Percentiles rank a stretch among this genome's conserved stretches.
Evolutionary conservation across 35 echinoderm and acorn worm species (phyloP).

Genomic region (Lytechinus variegatus): DNA sequence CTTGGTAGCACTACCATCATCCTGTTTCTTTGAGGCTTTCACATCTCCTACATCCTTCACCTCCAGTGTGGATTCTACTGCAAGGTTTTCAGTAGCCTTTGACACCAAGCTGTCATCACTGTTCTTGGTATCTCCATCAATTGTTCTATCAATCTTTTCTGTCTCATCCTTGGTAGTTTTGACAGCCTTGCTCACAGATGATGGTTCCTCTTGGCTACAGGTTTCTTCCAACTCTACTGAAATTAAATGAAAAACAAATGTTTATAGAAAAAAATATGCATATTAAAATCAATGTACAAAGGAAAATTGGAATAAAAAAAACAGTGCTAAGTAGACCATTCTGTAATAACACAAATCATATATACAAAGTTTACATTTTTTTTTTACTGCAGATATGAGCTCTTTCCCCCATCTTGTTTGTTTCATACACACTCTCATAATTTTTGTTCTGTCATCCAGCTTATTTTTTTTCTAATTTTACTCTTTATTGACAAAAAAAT

Average conservation of each 20-base stretch:
- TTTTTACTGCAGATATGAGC: too few species aligned
- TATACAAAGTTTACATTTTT: too few species aligned
- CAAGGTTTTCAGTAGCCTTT: neutral
- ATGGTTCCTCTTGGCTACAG: neutral
- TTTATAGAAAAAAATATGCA: neutral
- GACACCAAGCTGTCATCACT: neutral
- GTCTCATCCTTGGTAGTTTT: neutral
- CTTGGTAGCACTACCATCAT: neutral
- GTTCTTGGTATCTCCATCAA: neutral
- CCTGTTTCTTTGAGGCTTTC: neutral
- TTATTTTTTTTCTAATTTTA: neutral
- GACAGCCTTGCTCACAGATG: neutral
- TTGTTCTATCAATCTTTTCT: neutral
- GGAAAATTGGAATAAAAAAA: neutral
- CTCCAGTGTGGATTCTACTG: neutral
- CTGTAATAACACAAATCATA: too few species aligned
- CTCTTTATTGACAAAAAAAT: neutral
- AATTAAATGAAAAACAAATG: neutral
- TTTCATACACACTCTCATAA: too few species aligned
- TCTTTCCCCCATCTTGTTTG: too few species aligned
- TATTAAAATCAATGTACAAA: neutral
- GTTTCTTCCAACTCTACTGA: neutral
- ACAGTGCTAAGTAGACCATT: too few species aligned
- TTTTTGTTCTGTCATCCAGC: too few species aligned
- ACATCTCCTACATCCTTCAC: constrained; percentile 4